Conservation (phyloP, 2,888 invertebrate genomes). For the Gnatocerus cornutus region DNA sequence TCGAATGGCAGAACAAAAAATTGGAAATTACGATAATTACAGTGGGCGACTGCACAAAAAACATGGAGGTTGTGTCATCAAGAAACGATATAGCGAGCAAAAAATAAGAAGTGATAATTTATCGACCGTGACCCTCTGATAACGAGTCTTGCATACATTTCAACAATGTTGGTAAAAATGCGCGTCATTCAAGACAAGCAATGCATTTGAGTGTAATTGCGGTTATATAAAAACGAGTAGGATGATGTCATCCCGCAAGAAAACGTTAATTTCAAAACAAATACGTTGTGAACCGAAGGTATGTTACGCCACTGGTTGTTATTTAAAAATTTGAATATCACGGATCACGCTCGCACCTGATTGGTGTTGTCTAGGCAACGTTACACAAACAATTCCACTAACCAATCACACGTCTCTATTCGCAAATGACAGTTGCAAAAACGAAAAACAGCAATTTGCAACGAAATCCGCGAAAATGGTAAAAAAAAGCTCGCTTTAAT, state of each 20-base stretch:
- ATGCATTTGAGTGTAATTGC: no score
- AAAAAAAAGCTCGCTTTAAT: neutral
- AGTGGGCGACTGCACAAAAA: no score
- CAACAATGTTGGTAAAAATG: neutral
- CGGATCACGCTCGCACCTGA: neutral
- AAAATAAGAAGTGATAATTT: no score
- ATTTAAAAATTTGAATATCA: conserved; percentile 3
- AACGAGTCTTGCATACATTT: neutral
- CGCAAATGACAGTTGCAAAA: neutral
- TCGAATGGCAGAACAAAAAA: neutral
- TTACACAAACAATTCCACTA: neutral
- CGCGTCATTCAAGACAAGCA: neutral
- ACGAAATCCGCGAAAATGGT: neutral
- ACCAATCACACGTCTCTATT: conserved; percentile 10
- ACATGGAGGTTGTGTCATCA: no score
- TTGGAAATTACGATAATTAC: no score
- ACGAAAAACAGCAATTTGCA: neutral
- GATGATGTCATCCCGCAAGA: no score
- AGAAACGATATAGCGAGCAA: no score
- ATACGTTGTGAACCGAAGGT: neutral
- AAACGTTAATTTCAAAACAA: neutral
- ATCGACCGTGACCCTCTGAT: neutral
- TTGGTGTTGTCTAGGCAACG: conserved; percentile 24
- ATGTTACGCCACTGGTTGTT: conserved; percentile 16
- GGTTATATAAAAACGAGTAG: no score